Percentiles rank a stretch among this genome's conserved stretches.
phyloP scores from a whole-genome alignment of 37 sponge, comb jelly and placozoan genomes.

The Theonella swinhoei region DNA sequence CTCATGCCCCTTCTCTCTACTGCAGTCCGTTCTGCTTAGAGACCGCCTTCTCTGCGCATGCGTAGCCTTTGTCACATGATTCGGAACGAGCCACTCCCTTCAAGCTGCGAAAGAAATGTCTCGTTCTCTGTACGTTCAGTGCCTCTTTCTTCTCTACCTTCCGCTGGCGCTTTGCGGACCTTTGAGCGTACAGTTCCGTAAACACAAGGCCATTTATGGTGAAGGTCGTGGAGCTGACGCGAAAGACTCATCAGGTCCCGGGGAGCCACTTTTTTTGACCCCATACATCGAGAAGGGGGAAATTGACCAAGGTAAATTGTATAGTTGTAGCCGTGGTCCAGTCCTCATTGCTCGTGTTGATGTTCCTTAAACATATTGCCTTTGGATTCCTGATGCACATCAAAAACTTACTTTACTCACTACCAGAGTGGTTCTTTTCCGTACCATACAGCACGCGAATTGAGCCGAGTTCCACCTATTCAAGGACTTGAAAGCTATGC shows the following conservation, averaged over 20 bases:
- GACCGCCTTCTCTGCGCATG: neutral
- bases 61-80: neutral
- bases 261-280: constrained; percentile 72
- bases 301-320: constrained; percentile 53
- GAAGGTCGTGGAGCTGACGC: neutral
- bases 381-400: no score
- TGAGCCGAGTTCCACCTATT: constrained; percentile 48
- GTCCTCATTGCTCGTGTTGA: no score
- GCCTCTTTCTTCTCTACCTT: neutral
- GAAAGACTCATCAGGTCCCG: constrained; percentile 45
- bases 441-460: constrained; percentile 35
- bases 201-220: constrained; percentile 29
- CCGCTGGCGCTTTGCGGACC: constrained; percentile 14
- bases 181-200: neutral
- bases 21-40: neutral
- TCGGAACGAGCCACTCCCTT: neutral
- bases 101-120: neutral
- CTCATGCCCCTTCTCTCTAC: neutral
- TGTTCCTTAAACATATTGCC: no score
- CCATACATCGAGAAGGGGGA: constrained; percentile 70
- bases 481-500: constrained; percentile 42
- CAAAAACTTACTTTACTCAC: no score
- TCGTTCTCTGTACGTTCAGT: neutral
- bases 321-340: no score
- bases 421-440: no score